Conservation (phyloP, 1,140 invertebrate genomes). For the Danaus melanippus region DNA sequence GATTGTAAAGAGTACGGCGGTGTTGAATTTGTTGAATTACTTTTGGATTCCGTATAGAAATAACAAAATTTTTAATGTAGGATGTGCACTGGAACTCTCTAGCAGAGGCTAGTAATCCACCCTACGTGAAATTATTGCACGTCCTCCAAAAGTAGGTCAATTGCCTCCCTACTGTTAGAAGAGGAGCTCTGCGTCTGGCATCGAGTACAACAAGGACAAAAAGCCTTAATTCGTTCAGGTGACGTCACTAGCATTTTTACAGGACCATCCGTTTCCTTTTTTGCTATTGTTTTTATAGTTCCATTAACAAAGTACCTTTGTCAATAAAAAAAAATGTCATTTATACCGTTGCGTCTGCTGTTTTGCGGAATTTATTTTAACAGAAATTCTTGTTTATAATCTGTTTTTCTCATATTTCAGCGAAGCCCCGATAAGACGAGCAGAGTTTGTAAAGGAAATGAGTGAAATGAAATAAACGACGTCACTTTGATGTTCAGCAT, state of each 20-base stretch:
- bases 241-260: slow-evolving; percentile 61
- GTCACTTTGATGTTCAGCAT: slow-evolving; percentile 31
- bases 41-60: too few species aligned
- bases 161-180: slow-evolving; percentile 49
- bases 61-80: slow-evolving; percentile 22
- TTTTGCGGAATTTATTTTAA: slow-evolving; percentile 17
- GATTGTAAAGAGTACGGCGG: too few species aligned
- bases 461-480: slow-evolving; percentile 35
- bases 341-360: slow-evolving; percentile 14
- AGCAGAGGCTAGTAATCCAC: slow-evolving; percentile 47
- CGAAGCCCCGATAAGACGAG: slow-evolving; percentile 13
- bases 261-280: slow-evolving; percentile 50
- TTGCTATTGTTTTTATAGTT: slow-evolving; percentile 51
- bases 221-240: slow-evolving; percentile 60
- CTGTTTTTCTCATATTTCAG: slow-evolving; percentile 25
- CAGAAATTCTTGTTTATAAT: slow-evolving; percentile 22
- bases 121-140: slow-evolving; percentile 67
- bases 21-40: too few species aligned
- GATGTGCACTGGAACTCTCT: slow-evolving; percentile 51
- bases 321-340: slow-evolving; percentile 10
- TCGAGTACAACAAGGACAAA: slow-evolving; percentile 42
- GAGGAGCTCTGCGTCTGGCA: slow-evolving; percentile 26
- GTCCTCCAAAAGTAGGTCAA: slow-evolving; percentile 68
- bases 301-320: slow-evolving; percentile 6
- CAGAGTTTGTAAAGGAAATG: slow-evolving; percentile 35